Base-by-base conservation (phyloP, 2,888 invertebrate genomes). In the Alcis repandata region DNA sequence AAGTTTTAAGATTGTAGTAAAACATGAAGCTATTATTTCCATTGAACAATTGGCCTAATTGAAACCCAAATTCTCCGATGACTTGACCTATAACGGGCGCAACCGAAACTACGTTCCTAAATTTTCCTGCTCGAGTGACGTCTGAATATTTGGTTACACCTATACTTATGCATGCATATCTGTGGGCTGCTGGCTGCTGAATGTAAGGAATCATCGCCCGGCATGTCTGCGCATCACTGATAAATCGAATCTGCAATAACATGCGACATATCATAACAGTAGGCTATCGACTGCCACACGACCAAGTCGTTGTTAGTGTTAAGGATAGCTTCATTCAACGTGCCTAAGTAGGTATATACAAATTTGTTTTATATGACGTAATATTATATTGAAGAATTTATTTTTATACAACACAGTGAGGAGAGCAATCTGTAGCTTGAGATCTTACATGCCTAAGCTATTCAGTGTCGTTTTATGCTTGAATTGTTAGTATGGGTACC, bases 241-340 rank as follows among this genome's bases (percentile, higher is more conserved):
- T 67, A 73, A 70, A 76, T 69, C 59, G 67, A 65, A 78, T 75
- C 82, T 82, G 91, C 90, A 91, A 91, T 90, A 89, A 88, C 56
- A 46, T 59, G 80, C 68, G 84, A 92, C 91, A 92, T 92, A 92
- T 92, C 91, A 90, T 82, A 75, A 82, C 82, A 75, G 78, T 85
- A 87, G 84, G 78, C 79, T 79, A 75, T 83, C 72, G 82, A 75
- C 77, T 81, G 80, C 76, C 73, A 77, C 72, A 82, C 84, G 85
- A 86, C 83, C 67, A 80, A 80, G 85, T 88, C 89, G 89, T 85
- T 86, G 88, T 85, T 86, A 73, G 85, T 84, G 57, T 83, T 78
- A 89, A 88, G 83, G 82, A 75, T 71, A 73, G 74, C 64, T 69
- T 77, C 73, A 74, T 76, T 74, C 69, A 78, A 77, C 75, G 86